phyloP scores from a whole-genome alignment of 2,113 vertebrate species.

The Romanogobio albipinnatus region DNA sequence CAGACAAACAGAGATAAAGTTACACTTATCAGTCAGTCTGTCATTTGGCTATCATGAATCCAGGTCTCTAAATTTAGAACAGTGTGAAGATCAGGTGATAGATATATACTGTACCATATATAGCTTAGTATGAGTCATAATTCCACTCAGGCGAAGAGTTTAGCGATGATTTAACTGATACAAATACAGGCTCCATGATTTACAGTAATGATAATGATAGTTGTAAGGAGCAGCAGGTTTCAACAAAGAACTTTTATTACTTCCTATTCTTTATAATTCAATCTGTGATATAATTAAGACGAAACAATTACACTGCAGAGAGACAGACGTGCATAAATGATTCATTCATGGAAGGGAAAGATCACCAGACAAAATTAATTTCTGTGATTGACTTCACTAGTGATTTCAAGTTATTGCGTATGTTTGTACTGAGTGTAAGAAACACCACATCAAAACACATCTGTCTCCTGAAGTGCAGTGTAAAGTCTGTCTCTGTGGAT shows the following conservation, averaged over 20 bases:
- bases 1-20: constrained; percentile 19
- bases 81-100: not conserved
- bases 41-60: constrained; percentile 29
- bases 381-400: constrained; percentile 12
- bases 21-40: constrained; percentile 10
- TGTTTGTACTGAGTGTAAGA: not conserved
- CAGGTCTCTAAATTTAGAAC: constrained; percentile 27
- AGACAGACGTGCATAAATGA: constrained; percentile 23
- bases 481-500: constrained; percentile 2
- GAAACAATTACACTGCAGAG: not conserved
- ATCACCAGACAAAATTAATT: constrained; percentile 6
- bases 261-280: constrained; percentile 25
- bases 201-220: not conserved
- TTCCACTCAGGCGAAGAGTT: not conserved
- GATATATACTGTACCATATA: not conserved
- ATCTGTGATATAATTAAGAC: constrained; percentile 24
- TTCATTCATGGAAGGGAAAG: constrained; percentile 11
- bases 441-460: constrained; percentile 30
- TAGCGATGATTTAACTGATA: constrained; percentile 14
- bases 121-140: not conserved
- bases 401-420: constrained; percentile 16
- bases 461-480: not conserved
- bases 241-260: constrained; percentile 23
- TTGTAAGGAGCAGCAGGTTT: constrained; percentile 14
- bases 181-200: constrained; percentile 11